Evolutionary conservation across 1,140 invertebrate genomes (phyloP), one percentile per base, ranked within the genome.

Genomic region (Pachyrhynchus sulphureomaculatus): DNA sequence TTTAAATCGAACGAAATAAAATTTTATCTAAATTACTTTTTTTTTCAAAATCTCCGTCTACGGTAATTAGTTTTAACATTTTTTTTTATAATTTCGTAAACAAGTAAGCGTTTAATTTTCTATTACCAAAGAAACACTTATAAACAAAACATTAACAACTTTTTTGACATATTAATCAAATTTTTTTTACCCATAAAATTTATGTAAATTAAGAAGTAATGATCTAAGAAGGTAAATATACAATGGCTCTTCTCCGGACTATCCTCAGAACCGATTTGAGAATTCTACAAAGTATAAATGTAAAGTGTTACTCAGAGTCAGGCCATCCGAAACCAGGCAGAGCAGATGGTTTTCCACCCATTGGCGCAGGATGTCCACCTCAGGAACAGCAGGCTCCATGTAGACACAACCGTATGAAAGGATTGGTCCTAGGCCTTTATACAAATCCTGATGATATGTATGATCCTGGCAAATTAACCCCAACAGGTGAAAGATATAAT

Each of bases 371-470:
- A 47, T 61, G 58, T 17, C 58, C 58, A 6, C 41, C 49, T 1
- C 39, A 13, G 1, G 58, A 53, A 21, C 18, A 13, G 6, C 53
- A 62, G 9, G 59, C 70, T 33, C 67, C 68, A 4, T 72, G 70
- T 36, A 63, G 61, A 36, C 17, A 42, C 8, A 64, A 67, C 13
- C 49, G 52, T 9, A 58, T 77, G 72, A 81, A 77, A 68, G 81
- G 81, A 37, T 64, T 84, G 6, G 80, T 85, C 37, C 68, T 86
- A 20, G 84, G 84, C 42, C 70, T 83, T 17, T 85, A 86, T 64
- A 69, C 58, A 4, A 76, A 78, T 45, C 70, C 79, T 34, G 78
- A 81, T 37, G 78, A 79, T 62, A 71, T 78, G 5, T 61, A 54
- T 45, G 75, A 78, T 61, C 75, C 70, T 13, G 64, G 80, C 17